phyloP scores from a whole-genome alignment of 1,140 invertebrate genomes.

The Pantala flavescens region DNA sequence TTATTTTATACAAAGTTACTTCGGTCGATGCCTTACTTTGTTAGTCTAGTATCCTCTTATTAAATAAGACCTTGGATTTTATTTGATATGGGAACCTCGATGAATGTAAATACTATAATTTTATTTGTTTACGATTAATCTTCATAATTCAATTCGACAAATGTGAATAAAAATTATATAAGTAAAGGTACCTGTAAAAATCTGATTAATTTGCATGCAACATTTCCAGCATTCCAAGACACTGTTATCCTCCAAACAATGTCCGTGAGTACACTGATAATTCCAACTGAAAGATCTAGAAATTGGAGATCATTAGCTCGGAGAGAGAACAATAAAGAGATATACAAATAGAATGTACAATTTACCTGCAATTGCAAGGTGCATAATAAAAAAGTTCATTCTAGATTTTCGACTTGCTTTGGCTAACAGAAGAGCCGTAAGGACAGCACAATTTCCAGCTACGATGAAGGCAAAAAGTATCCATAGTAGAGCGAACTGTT shows the following conservation, averaged over 20 bases:
- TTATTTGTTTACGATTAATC: too few species aligned
- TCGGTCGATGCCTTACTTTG: too few species aligned
- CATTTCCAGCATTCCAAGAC: constrained; percentile 72
- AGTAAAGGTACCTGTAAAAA: constrained; percentile 56
- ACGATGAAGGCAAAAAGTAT: constrained; percentile 80
- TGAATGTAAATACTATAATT: too few species aligned
- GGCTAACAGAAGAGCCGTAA: constrained; percentile 69
- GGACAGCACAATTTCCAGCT: constrained; percentile 75
- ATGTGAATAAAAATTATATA: constrained; percentile 14
- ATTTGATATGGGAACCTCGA: too few species aligned
- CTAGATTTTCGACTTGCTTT: constrained; percentile 70
- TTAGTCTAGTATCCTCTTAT: too few species aligned
- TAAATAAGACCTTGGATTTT: too few species aligned
- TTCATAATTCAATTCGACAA: too few species aligned
- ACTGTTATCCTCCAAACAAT: constrained; percentile 80
- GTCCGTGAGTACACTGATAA: constrained; percentile 77
- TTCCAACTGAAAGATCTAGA: constrained; percentile 75
- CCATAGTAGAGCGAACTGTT: constrained; percentile 82
- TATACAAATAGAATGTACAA: neutral
- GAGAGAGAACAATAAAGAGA: neutral
- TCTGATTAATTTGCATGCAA: constrained; percentile 77
- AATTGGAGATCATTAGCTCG: constrained; percentile 22
- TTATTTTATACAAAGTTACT: too few species aligned
- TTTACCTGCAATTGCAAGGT: constrained; percentile 78
- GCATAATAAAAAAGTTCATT: constrained; percentile 96